These are phyloP conservation scores for Meleagris gallopavo DNA, from an alignment of 2,113 vertebrate genomes.

Conservation along the genomic window DNA sequence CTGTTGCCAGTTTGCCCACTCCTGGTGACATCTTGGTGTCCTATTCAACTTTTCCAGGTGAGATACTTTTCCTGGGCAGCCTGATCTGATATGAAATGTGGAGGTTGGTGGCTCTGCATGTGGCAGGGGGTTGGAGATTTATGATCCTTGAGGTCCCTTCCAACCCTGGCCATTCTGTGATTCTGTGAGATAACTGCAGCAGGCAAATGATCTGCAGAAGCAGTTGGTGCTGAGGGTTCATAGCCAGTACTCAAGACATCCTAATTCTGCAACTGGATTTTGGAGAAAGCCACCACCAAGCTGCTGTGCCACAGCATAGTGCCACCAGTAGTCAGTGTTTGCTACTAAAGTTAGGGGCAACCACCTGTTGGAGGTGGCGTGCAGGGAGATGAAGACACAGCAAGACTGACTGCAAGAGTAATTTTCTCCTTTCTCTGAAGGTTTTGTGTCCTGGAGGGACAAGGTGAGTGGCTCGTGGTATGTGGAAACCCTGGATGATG, in stretches of 20 bases:
- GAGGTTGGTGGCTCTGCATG: too few relatives aligned
- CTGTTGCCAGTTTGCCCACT: conserved; percentile 85
- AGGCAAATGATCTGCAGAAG: neutral
- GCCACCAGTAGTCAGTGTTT: too few relatives aligned
- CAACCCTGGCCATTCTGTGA: too few relatives aligned
- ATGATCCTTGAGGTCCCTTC: too few relatives aligned
- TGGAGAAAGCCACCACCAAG: too few relatives aligned
- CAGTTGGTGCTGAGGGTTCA: too few relatives aligned
- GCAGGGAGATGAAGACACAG: accelerated
- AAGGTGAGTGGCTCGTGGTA: conserved; percentile 87
- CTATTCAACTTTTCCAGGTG: conserved; percentile 96
- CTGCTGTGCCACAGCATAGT: too few relatives aligned
- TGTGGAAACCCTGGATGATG: conserved; percentile 82
- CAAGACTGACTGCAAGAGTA: neutral
- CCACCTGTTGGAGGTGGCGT: accelerated
- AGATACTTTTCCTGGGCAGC: neutral
- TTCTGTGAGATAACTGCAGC: too few relatives aligned
- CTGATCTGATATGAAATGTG: too few relatives aligned
- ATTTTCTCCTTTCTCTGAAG: conserved; percentile 59
- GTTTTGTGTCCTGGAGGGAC: conserved; percentile 94
- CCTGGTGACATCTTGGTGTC: conserved; percentile 94
- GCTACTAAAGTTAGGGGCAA: accelerated
- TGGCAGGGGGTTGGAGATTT: too few relatives aligned
- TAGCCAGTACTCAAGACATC: neutral
- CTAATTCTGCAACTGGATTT: neutral